A percentile compares a stretch with the other conserved stretches of the same genome.
Evolutionary conservation across 1,140 invertebrate species (phyloP).

Genomic region (Meloidogyne floridensis): DNA sequence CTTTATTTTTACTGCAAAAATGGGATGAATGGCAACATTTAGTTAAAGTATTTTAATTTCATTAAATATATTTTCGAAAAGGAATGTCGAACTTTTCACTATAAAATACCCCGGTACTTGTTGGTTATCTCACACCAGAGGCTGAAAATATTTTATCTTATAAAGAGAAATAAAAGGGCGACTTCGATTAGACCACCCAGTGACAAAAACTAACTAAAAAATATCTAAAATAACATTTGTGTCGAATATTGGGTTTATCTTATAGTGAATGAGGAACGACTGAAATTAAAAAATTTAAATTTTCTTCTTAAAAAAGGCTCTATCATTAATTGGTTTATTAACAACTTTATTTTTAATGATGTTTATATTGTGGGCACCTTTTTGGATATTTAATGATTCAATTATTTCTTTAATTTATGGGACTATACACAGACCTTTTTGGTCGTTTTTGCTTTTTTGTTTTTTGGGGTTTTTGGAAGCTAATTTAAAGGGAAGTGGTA

Average conservation of each 20-base stretch:
- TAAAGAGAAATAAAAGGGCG: no score
- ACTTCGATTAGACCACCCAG: no score
- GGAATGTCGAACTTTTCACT: no score
- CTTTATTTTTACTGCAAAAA: constrained; percentile 14
- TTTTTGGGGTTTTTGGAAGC: constrained; percentile 35
- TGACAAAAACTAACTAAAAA: no score
- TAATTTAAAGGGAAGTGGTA: constrained; percentile 37
- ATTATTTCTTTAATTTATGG: constrained; percentile 33
- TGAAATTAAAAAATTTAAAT: no score
- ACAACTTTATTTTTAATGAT: constrained; percentile 14
- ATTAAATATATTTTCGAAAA: neutral
- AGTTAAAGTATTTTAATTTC: constrained; percentile 4
- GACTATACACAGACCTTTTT: constrained; percentile 32
- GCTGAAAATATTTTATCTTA: no score
- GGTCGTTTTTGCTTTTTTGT: constrained; percentile 40
- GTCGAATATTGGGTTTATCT: no score
- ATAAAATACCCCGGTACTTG: no score
- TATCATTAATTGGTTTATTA: constrained; percentile 19
- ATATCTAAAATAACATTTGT: no score
- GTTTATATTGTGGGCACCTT: constrained; percentile 45
- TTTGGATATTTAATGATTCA: constrained; percentile 33
- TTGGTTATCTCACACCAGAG: no score
- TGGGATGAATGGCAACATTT: constrained; percentile 21
- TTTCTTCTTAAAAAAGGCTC: constrained; percentile 20
- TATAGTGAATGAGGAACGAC: no score